Conservation (phyloP, 2,113 vertebrate genomes). For the Cairina moschata region DNA sequence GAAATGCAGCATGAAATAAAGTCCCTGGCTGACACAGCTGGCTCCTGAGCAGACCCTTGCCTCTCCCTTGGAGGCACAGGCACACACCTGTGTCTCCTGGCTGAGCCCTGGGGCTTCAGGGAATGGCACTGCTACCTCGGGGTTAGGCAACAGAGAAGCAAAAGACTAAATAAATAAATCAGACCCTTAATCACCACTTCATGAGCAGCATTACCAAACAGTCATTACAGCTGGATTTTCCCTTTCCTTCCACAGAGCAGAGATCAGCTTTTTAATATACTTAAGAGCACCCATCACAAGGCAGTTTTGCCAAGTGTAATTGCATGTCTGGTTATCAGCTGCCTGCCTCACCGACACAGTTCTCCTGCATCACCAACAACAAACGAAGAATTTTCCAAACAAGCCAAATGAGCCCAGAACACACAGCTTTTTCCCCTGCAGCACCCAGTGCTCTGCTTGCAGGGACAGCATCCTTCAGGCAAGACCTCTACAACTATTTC, state of each 20-base stretch:
- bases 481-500: neutral
- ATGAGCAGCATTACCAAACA: neutral
- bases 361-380: neutral
- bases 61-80: neutral
- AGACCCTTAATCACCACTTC: neutral
- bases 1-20: neutral
- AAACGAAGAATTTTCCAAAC: neutral
- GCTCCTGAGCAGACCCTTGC: neutral
- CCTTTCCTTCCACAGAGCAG: neutral
- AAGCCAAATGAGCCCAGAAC: neutral
- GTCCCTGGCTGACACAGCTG: neutral
- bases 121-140: neutral
- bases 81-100: neutral
- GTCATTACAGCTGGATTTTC: neutral
- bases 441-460: neutral
- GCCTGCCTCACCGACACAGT: neutral
- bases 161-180: neutral
- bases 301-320: neutral
- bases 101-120: neutral
- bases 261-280: neutral
- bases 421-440: neutral
- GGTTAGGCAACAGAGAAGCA: neutral
- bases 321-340: neutral
- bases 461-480: constrained; percentile 43
- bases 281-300: neutral